phyloP scores from a whole-genome alignment of 2,888 invertebrate species.

The Margaritifera margaritifera region DNA sequence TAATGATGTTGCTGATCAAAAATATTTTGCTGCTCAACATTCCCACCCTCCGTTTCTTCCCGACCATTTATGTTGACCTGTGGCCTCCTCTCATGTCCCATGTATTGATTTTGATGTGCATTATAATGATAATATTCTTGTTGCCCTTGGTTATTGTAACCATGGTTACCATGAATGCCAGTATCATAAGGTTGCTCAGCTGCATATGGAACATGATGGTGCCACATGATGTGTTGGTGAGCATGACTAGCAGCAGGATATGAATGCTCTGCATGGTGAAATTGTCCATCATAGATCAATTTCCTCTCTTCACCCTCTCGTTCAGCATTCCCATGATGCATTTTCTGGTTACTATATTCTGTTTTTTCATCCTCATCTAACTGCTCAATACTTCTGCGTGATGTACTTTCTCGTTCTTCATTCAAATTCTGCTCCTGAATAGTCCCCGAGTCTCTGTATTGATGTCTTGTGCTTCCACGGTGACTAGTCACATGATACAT shows the following conservation, averaged over 20 bases:
- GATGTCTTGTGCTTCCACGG: slow-evolving; percentile 5
- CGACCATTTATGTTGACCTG: slow-evolving; percentile 37
- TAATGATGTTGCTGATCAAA: slow-evolving; percentile 22
- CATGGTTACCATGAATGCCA: slow-evolving; percentile 16
- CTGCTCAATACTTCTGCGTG: slow-evolving; percentile 30
- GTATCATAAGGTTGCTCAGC: slow-evolving; percentile 35
- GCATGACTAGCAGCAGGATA: not conserved
- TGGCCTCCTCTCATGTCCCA: slow-evolving; percentile 28
- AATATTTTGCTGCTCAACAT: slow-evolving; percentile 16
- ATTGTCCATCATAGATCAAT: slow-evolving; percentile 2
- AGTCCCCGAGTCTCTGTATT: slow-evolving; percentile 10
- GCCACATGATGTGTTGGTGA: slow-evolving; percentile 18
- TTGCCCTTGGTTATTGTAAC: slow-evolving; percentile 10
- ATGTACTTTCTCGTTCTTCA: slow-evolving; percentile 19
- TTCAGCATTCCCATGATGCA: slow-evolving; percentile 9
- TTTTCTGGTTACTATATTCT: no score
- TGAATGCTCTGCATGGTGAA: not conserved
- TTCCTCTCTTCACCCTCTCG: slow-evolving; percentile 1
- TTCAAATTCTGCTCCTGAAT: not conserved
- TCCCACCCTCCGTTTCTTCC: slow-evolving; percentile 44
- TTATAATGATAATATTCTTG: slow-evolving; percentile 8
- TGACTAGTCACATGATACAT: slow-evolving; percentile 13
- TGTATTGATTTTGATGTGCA: slow-evolving; percentile 25
- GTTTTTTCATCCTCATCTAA: slow-evolving; percentile 6
- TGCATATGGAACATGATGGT: slow-evolving; percentile 9